Conservation (phyloP, 2,888 invertebrate genomes). For the Syrista parreyssii region DNA sequence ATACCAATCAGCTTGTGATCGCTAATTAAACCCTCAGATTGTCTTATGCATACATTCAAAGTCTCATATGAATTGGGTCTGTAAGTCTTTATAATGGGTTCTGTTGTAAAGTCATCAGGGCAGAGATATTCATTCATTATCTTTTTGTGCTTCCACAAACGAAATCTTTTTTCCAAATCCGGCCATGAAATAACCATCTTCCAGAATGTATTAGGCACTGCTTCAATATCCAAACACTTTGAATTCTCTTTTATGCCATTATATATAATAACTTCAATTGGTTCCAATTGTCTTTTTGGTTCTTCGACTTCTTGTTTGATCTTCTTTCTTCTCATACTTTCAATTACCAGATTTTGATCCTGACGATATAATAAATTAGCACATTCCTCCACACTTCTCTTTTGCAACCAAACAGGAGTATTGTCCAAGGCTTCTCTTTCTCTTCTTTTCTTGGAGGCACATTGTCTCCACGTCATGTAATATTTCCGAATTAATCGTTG, state of each 20-base stretch:
- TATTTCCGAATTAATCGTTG: constrained; percentile 61
- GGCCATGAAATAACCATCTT: constrained; percentile 74
- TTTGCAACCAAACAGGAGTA: constrained; percentile 70
- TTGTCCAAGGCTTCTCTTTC: constrained; percentile 69
- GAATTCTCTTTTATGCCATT: constrained; percentile 68
- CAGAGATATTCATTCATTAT: constrained; percentile 68
- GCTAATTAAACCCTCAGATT: constrained; percentile 49
- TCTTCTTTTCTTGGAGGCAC: constrained; percentile 60
- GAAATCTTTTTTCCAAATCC: constrained; percentile 65
- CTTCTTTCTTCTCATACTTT: constrained; percentile 65
- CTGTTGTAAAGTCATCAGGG: constrained; percentile 53
- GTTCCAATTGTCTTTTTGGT: constrained; percentile 44
- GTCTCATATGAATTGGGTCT: constrained; percentile 51
- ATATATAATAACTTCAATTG: constrained; percentile 66
- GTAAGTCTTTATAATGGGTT: constrained; percentile 52
- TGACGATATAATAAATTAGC: constrained; percentile 66
- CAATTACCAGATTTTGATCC: constrained; percentile 65
- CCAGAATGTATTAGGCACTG: constrained; percentile 69
- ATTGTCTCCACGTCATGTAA: constrained; percentile 67
- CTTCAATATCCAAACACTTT: constrained; percentile 64
- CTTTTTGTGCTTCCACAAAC: constrained; percentile 67
- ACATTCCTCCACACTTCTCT: constrained; percentile 60
- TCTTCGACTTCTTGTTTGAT: constrained; percentile 38
- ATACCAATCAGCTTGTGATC: constrained; percentile 47
- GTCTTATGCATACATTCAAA: constrained; percentile 54